Evolutionary conservation across 2,113 vertebrate species (phyloP).

Genomic region (Peromyscus leucopus): DNA sequence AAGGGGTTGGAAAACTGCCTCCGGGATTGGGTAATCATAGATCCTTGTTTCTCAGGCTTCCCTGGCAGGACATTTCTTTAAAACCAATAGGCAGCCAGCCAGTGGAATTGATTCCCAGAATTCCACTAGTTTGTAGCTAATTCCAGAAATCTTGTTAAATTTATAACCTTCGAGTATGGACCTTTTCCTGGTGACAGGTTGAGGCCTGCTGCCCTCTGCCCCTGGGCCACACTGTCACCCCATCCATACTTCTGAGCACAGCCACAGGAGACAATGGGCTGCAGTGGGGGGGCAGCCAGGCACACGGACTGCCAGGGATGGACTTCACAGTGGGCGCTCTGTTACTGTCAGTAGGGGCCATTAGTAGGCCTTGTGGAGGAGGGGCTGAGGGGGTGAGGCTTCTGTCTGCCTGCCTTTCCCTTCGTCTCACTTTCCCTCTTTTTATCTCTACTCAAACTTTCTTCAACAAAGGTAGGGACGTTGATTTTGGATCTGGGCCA

Average conservation of each 20-base stretch:
- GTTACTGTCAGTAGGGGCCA: neutral
- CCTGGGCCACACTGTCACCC: neutral
- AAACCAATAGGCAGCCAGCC: constrained; percentile 59
- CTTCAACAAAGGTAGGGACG: neutral
- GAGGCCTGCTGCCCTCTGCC: constrained; percentile 37
- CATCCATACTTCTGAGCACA: neutral
- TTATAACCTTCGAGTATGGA: constrained; percentile 65
- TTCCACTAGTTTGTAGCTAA: constrained; percentile 66
- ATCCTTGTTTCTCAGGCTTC: constrained; percentile 30
- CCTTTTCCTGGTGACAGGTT: constrained; percentile 23
- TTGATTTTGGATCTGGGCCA: constrained; percentile 7
- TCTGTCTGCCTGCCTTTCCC: constrained; percentile 11
- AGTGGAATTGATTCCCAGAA: constrained; percentile 63
- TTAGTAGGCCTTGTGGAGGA: neutral
- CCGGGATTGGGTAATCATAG: neutral
- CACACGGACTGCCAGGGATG: neutral
- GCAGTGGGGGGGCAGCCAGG: neutral
- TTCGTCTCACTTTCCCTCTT: neutral
- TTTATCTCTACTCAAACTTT: constrained; percentile 2
- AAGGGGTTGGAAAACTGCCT: fast-evolving
- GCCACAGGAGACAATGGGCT: neutral
- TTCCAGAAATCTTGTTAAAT: constrained; percentile 67
- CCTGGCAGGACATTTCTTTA: constrained; percentile 26
- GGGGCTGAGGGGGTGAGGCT: neutral
- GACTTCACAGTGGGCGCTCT: neutral